phyloP scores from a whole-genome alignment of 2,113 vertebrate genomes.

The Alethe diademata region DNA sequence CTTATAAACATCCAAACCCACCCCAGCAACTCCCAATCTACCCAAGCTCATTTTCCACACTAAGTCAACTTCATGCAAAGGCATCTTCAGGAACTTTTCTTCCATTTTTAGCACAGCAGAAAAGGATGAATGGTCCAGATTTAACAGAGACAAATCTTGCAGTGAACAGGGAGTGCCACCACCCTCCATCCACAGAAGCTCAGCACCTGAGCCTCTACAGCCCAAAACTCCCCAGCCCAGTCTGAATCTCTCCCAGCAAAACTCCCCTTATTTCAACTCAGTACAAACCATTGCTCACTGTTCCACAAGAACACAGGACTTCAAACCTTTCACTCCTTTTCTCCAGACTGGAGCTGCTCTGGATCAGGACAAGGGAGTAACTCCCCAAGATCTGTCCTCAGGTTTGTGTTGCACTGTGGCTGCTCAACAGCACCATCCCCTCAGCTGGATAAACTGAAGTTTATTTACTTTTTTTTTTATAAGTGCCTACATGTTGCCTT shows the following conservation, averaged over 20 bases:
- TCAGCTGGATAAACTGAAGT: background rate
- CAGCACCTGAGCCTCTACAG: background rate
- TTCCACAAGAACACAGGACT: background rate
- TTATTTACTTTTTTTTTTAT: background rate
- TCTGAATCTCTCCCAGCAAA: background rate
- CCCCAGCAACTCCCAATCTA: background rate
- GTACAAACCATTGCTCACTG: background rate
- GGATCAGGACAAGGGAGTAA: background rate
- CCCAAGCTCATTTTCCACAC: background rate
- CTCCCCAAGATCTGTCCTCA: background rate
- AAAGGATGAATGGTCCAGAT: background rate
- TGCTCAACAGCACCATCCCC: background rate
- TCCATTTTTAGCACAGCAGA: background rate
- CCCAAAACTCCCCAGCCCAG: background rate
- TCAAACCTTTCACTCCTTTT: background rate
- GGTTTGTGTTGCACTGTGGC: background rate
- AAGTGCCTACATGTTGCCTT: background rate
- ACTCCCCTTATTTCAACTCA: background rate
- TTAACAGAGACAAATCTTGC: background rate
- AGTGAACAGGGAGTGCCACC: background rate
- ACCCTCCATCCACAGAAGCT: background rate
- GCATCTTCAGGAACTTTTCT: background rate
- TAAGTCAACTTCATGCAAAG: background rate
- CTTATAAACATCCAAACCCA: background rate
- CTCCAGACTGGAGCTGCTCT: background rate